Conservation (phyloP, 1,140 invertebrate genomes). For the Scylla paramamosain region DNA sequence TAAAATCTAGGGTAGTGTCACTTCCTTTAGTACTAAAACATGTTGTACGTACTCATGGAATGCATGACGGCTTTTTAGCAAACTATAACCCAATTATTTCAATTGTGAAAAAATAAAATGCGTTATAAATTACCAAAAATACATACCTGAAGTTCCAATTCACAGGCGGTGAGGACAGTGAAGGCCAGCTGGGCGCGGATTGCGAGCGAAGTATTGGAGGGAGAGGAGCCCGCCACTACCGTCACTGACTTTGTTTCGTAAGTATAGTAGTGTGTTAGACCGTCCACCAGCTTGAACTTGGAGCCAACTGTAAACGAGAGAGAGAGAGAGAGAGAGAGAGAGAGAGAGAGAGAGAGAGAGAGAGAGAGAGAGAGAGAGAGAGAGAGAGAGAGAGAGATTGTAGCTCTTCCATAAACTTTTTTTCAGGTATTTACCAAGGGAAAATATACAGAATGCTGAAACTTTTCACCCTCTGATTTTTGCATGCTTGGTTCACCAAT, state of each 20-base stretch:
- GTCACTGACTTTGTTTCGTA: constrained; percentile 61
- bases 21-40: no score
- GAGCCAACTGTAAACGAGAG: constrained; percentile 29
- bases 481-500: no score
- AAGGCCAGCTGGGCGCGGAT: constrained; percentile 49
- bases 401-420: not conserved
- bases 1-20: no score
- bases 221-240: constrained; percentile 51
- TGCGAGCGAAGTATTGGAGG: constrained; percentile 46
- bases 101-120: no score
- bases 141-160: constrained; percentile 67
- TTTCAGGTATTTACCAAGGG: not conserved
- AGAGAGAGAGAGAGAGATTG: not conserved
- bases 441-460: not conserved
- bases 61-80: no score
- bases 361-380: not conserved
- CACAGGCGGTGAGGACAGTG: constrained; percentile 68
- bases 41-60: no score
- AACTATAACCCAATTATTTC: no score
- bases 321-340: not conserved
- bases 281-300: constrained; percentile 55
- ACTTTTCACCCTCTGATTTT: not conserved
- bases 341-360: not conserved
- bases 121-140: no score
- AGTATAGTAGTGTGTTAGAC: constrained; percentile 56